phyloP scores from a whole-genome alignment of 2,113 vertebrate species.

The Amblyopsis rosae region DNA sequence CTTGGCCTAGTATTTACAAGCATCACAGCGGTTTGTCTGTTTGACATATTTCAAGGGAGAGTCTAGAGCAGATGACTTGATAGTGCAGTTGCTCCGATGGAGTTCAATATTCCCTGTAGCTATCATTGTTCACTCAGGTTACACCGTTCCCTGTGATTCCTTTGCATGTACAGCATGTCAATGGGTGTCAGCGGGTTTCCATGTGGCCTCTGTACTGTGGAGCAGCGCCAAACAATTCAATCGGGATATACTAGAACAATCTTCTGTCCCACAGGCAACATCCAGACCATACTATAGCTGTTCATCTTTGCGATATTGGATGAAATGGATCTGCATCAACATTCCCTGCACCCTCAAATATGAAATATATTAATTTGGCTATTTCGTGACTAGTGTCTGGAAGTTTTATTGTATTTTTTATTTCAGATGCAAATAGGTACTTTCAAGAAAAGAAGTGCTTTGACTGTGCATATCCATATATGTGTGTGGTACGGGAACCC shows the following conservation, averaged over 20 bases:
- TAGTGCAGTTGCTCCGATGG: background rate
- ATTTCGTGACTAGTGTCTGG: no score
- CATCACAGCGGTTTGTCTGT: conserved; percentile 5
- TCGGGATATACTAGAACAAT: conserved; percentile 51
- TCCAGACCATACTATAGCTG: conserved; percentile 40
- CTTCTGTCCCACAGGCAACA: conserved; percentile 47
- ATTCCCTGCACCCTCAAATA: no score
- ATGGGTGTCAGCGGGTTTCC: conserved; percentile 34
- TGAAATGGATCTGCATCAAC: conserved; percentile 42
- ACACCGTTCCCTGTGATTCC: conserved; percentile 9
- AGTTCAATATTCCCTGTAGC: conserved; percentile 23
- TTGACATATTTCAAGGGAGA: conserved; percentile 45
- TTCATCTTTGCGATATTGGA: conserved; percentile 61
- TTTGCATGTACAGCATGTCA: conserved; percentile 23
- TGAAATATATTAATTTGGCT: no score
- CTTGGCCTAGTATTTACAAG: background rate
- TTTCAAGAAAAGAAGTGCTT: no score
- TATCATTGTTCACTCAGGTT: conserved; percentile 31
- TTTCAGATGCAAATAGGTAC: no score
- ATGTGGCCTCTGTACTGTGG: conserved; percentile 22
- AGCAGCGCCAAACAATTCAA: conserved; percentile 46
- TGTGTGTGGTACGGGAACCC: no score
- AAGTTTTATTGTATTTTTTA: no score
- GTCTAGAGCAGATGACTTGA: background rate
- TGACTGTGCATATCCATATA: no score